These are phyloP conservation scores for Chrosomus eos DNA, from an alignment of 2,797 vertebrate genomes.

Conservation along the genomic window DNA sequence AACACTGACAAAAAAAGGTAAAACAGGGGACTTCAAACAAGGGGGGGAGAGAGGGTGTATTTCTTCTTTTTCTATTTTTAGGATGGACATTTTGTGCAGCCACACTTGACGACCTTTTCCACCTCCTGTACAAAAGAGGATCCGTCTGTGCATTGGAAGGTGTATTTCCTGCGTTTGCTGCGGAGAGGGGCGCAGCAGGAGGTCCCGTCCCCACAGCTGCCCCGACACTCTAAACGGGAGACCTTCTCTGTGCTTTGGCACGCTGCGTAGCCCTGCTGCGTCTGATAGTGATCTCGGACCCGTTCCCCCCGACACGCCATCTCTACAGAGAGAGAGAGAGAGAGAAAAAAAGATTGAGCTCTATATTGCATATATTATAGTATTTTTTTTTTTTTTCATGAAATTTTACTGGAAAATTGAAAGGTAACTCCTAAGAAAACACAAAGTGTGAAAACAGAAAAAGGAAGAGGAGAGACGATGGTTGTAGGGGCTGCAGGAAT, in stretches of 20 bases:
- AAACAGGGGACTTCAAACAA: conserved; percentile 63
- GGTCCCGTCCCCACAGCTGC: conserved; percentile 83
- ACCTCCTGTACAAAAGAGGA: conserved; percentile 97
- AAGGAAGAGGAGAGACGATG: conserved; percentile 17
- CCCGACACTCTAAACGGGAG: conserved; percentile 93
- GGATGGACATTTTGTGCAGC: conserved; percentile 90
- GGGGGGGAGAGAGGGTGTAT: conserved; percentile 4
- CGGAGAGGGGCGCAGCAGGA: conserved; percentile 92
- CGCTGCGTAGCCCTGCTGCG: conserved; percentile 97
- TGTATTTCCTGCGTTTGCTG: conserved; percentile 98
- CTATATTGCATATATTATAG: not conserved
- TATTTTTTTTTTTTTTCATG: conserved; percentile 10
- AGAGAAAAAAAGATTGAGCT: not conserved
- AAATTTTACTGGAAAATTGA: not conserved
- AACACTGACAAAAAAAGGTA: conserved; percentile 82
- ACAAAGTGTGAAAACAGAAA: not conserved
- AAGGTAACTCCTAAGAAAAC: not conserved
- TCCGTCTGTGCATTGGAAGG: conserved; percentile 97
- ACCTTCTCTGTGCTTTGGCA: conserved; percentile 99
- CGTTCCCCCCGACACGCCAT: conserved; percentile 98
- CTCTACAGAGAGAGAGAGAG: conserved; percentile 78
- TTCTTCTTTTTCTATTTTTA: conserved; percentile 71
- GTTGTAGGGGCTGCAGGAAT: not conserved
- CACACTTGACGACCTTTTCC: conserved; percentile 97
- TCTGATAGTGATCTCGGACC: conserved; percentile 96